These are phyloP conservation scores for Abramis brama DNA, from an alignment of 2,113 vertebrate genomes.

Conservation along the genomic window DNA sequence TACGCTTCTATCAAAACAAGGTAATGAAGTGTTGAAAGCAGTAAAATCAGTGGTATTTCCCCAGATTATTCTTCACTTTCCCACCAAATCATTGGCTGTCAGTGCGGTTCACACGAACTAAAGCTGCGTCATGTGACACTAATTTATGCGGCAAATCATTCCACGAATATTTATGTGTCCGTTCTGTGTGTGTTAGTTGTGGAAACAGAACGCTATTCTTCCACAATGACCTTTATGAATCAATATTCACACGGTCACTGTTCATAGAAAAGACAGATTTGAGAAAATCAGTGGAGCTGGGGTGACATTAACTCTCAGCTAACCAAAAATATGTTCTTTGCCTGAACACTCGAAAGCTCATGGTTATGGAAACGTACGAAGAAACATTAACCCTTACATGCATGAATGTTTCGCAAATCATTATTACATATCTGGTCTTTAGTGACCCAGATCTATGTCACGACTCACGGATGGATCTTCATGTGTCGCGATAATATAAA, in stretches of 20 bases:
- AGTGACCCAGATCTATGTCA: no score
- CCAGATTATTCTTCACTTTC: not conserved
- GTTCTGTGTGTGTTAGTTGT: not conserved
- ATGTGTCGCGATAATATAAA: no score
- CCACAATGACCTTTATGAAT: not conserved
- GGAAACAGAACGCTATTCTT: not conserved
- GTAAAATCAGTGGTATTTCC: not conserved
- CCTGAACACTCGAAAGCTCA: no score
- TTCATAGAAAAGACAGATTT: not conserved
- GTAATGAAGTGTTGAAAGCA: constrained; percentile 54
- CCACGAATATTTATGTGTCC: not conserved
- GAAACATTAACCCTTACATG: no score
- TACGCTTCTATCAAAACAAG: constrained; percentile 62
- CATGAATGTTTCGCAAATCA: no score
- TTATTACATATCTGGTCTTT: no score
- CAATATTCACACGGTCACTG: not conserved
- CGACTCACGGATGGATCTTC: no score
- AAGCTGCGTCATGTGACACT: not conserved
- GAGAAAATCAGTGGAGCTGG: not conserved
- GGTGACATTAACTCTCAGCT: not conserved
- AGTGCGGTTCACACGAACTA: not conserved
- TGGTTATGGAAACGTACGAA: no score
- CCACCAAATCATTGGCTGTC: not conserved
- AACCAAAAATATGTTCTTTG: not conserved
- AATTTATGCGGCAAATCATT: not conserved